Conservation (phyloP, 2,888 invertebrate genomes). For the Drosophila flavopinicola region DNA sequence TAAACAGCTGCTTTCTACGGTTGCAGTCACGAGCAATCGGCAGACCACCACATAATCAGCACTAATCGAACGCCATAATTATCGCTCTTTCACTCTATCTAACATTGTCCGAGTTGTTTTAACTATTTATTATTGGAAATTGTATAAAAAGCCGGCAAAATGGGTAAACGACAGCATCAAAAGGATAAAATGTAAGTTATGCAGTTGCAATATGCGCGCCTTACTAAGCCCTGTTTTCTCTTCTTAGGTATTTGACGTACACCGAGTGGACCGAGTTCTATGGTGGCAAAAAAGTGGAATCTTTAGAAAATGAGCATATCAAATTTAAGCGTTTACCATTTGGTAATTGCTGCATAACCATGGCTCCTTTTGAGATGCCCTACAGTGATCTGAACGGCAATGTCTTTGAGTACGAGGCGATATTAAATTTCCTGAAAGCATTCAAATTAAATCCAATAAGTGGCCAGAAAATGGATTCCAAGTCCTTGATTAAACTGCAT, state of each 20-base stretch:
- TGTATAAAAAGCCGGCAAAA: conserved; percentile 84
- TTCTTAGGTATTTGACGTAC: conserved; percentile 82
- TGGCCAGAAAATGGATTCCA: conserved; percentile 93
- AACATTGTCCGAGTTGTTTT: conserved; percentile 12
- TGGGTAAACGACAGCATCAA: conserved; percentile 97
- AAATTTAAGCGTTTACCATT: conserved; percentile 96
- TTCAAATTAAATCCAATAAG: conserved; percentile 97
- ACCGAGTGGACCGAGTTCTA: conserved; percentile 90
- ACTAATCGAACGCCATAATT: not conserved
- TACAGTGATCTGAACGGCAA: conserved; percentile 96
- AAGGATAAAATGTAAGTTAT: conserved; percentile 94
- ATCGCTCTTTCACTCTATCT: not conserved
- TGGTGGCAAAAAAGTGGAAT: conserved; percentile 92
- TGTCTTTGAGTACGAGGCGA: conserved; percentile 95
- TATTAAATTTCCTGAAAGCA: conserved; percentile 94
- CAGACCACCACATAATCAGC: conserved; percentile 16
- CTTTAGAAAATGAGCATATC: conserved; percentile 89
- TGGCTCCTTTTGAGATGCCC: conserved; percentile 96
- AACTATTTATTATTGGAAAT: conserved; percentile 14
- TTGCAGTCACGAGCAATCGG: conserved; percentile 11
- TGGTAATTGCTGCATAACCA: conserved; percentile 95
- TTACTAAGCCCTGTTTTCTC: not conserved
- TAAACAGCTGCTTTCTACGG: not conserved
- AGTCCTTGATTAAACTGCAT: conserved; percentile 92
- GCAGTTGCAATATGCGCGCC: accelerated